phyloP scores from a whole-genome alignment of 2,888 invertebrate genomes.

The Nysson spinosus region DNA sequence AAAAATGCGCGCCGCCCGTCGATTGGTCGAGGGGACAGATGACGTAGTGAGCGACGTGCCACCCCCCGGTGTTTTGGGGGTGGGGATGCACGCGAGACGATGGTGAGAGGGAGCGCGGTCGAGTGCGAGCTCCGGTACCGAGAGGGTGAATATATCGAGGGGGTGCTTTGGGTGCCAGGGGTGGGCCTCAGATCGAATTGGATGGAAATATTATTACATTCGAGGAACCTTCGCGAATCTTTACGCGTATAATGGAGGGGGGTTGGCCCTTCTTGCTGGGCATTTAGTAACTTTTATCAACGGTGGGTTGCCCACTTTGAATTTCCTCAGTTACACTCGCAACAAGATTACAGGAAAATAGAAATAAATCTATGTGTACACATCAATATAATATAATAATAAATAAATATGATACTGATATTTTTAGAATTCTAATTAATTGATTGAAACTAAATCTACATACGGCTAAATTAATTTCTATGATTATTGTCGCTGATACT shows the following conservation, averaged over 20 bases:
- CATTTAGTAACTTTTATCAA: neutral
- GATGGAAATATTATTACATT: conserved; percentile 74
- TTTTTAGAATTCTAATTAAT: neutral
- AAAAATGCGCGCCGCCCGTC: conserved; percentile 77
- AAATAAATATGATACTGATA: too few species aligned
- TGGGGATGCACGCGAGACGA: conserved; percentile 65
- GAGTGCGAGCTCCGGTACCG: conserved; percentile 54
- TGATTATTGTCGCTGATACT: too few species aligned
- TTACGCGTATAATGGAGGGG: conserved; percentile 34
- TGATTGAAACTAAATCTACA: neutral
- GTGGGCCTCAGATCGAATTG: conserved; percentile 68
- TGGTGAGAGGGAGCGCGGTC: conserved; percentile 57
- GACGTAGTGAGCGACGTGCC: conserved; percentile 78
- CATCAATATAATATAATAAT: too few species aligned
- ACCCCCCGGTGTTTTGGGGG: conserved; percentile 68
- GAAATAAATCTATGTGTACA: too few species aligned
- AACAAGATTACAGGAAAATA: too few species aligned
- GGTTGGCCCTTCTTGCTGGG: conserved; percentile 15
- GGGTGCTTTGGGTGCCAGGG: conserved; percentile 45
- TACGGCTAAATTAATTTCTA: too few species aligned
- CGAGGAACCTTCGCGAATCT: conserved; percentile 66
- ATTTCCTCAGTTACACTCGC: too few species aligned
- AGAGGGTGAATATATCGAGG: conserved; percentile 57
- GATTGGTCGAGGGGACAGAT: conserved; percentile 78
- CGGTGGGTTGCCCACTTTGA: too few species aligned